Evolutionary conservation across 2,888 invertebrate species (phyloP).

Genomic region (Ypsolopha scabrella): DNA sequence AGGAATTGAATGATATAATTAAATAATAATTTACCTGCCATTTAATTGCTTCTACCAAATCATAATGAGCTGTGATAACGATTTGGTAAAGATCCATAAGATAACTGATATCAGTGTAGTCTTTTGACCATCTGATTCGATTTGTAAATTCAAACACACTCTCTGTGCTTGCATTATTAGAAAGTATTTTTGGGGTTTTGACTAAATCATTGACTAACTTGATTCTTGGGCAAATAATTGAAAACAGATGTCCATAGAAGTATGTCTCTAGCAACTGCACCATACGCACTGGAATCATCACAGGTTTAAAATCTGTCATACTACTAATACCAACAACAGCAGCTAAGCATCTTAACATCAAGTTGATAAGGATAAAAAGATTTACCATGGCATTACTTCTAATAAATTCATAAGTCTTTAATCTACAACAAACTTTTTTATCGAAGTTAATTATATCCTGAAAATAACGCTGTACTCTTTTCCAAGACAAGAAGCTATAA

Average conservation of each 20-base stretch:
- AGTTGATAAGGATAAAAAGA: not conserved
- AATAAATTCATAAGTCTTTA: conserved; percentile 14
- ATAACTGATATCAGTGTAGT: conserved; percentile 21
- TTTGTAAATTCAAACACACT: not conserved
- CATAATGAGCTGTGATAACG: conserved; percentile 31
- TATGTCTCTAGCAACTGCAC: conserved; percentile 26
- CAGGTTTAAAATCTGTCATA: too few relatives aligned
- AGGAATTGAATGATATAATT: too few relatives aligned
- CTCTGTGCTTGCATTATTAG: not conserved
- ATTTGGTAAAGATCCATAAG: conserved; percentile 38
- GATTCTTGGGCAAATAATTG: conserved; percentile 29
- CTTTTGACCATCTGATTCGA: not conserved
- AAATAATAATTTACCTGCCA: conserved; percentile 34
- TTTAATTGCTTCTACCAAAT: conserved; percentile 37
- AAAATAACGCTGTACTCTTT: conserved; percentile 25
- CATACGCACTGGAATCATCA: conserved; percentile 13
- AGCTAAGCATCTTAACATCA: conserved; percentile 3
- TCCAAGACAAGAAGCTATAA: conserved; percentile 22
- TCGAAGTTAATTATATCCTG: conserved; percentile 31
- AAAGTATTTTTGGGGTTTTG: conserved; percentile 20
- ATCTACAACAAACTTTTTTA: conserved; percentile 25
- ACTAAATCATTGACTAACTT: conserved; percentile 34
- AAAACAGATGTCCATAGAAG: conserved; percentile 36
- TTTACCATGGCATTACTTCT: not conserved
- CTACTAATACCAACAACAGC: conserved; percentile 6